Conservation (phyloP, 2,113 vertebrate genomes). For the Ornithorhynchus anatinus region DNA sequence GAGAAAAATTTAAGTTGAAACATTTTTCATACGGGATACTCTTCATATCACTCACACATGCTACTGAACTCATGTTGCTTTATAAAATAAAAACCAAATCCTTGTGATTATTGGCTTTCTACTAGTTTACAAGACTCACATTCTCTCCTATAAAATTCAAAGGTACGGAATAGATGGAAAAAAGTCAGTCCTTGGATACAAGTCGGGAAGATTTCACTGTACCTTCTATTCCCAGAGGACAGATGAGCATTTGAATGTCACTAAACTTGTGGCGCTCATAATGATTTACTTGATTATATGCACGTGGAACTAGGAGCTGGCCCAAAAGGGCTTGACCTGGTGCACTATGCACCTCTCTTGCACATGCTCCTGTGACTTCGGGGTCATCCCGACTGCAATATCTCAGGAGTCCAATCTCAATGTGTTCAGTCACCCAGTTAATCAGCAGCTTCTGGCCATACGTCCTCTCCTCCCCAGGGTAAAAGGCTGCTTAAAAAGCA, state of each 20-base stretch:
- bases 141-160: background rate
- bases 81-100: background rate
- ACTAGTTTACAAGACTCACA: background rate
- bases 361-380: background rate
- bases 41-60: background rate
- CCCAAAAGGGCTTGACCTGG: background rate
- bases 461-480: background rate
- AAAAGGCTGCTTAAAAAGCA: conserved; percentile 29
- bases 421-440: conserved; percentile 45
- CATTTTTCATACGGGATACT: background rate
- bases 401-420: conserved; percentile 27
- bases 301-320: background rate
- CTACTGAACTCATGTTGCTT: background rate
- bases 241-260: background rate
- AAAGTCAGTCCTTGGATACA: background rate
- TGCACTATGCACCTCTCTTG: background rate
- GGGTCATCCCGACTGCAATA: background rate
- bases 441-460: conserved; percentile 35
- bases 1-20: too few species aligned
- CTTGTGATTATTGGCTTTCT: background rate
- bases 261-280: background rate
- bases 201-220: background rate
- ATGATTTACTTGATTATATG: background rate
- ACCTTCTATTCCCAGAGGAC: background rate
- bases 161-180: background rate